Evolutionary conservation across 2,888 invertebrate genomes (phyloP).

Genomic region (Pseudococcus longispinus): DNA sequence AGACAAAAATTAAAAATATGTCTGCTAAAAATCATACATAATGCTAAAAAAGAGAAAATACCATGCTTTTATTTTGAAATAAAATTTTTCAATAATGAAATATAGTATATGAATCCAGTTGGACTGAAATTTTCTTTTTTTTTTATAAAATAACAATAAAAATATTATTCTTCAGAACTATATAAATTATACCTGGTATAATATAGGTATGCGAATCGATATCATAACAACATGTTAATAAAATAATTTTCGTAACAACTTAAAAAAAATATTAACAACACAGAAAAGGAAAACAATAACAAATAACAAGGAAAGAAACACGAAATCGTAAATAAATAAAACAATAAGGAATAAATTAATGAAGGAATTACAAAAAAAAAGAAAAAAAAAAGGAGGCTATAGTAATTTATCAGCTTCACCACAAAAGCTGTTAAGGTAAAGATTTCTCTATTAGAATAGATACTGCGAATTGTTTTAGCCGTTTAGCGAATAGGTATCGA

Average conservation of each 20-base stretch:
- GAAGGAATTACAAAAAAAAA: slow-evolving; percentile 44
- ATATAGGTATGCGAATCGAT: slow-evolving; percentile 35
- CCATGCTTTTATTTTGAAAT: slow-evolving; percentile 16
- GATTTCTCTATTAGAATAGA: not conserved
- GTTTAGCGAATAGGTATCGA: slow-evolving; percentile 10
- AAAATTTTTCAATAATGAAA: not conserved
- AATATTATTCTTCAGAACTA: not conserved
- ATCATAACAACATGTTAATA: slow-evolving; percentile 41
- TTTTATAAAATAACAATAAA: slow-evolving; percentile 32
- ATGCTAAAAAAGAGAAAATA: slow-evolving; percentile 33
- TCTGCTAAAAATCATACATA: slow-evolving; percentile 34
- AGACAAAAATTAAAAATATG: slow-evolving; percentile 16
- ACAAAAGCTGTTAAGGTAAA: not conserved
- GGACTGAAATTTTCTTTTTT: slow-evolving; percentile 11
- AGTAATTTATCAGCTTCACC: not conserved
- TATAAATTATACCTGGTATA: slow-evolving; percentile 19
- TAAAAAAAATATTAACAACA: slow-evolving; percentile 49
- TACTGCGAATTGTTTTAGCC: slow-evolving; percentile 37
- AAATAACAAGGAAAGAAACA: slow-evolving; percentile 45
- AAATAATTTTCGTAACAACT: slow-evolving; percentile 28
- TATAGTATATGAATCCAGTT: slow-evolving; percentile 11
- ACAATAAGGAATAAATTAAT: not conserved
- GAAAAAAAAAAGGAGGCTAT: slow-evolving; percentile 5
- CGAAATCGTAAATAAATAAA: slow-evolving; percentile 22
- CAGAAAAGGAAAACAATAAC: slow-evolving; percentile 49